A percentile compares a stretch with the other conserved stretches of the same genome.
These are phyloP conservation scores for Ectropis crepuscularia DNA, from an alignment of 2,888 invertebrate genomes.

Conservation along the genomic window DNA sequence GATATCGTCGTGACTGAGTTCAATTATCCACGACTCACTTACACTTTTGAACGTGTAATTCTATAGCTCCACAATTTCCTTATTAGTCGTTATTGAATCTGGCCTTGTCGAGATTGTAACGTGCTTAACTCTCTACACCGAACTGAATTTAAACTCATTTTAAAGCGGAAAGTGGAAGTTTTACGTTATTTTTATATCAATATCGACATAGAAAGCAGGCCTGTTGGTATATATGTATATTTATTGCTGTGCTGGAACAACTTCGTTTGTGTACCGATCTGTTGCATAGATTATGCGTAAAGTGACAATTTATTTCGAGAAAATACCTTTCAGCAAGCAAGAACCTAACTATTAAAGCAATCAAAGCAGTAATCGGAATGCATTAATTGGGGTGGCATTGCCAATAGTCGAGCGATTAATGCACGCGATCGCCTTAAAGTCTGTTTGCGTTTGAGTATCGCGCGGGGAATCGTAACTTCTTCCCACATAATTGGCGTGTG, in stretches of 20 bases:
- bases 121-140: slow-evolving; percentile 11
- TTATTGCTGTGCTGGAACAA: slow-evolving; percentile 13
- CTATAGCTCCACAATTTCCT: slow-evolving; percentile 38
- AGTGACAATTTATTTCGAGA: slow-evolving; percentile 32
- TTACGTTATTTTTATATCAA: slow-evolving; percentile 4
- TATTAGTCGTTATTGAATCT: slow-evolving; percentile 37
- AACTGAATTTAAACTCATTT: slow-evolving; percentile 20
- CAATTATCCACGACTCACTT: slow-evolving; percentile 59
- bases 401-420: slow-evolving; percentile 75
- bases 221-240: neutral
- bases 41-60: slow-evolving; percentile 49
- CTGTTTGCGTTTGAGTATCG: slow-evolving; percentile 75
- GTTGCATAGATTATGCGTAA: slow-evolving; percentile 26
- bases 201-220: slow-evolving; percentile 14
- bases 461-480: slow-evolving; percentile 78
- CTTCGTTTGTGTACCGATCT: slow-evolving; percentile 8
- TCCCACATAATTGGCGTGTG: slow-evolving; percentile 84
- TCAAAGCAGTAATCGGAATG: slow-evolving; percentile 55
- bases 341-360: slow-evolving; percentile 49
- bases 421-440: slow-evolving; percentile 66
- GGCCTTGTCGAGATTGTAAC: slow-evolving; percentile 29
- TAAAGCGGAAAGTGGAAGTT: neutral
- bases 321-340: slow-evolving; percentile 20
- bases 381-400: slow-evolving; percentile 72
- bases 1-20: slow-evolving; percentile 59